Base-by-base conservation (phyloP, 2,113 vertebrate genomes). In the Chloebia gouldiae region DNA sequence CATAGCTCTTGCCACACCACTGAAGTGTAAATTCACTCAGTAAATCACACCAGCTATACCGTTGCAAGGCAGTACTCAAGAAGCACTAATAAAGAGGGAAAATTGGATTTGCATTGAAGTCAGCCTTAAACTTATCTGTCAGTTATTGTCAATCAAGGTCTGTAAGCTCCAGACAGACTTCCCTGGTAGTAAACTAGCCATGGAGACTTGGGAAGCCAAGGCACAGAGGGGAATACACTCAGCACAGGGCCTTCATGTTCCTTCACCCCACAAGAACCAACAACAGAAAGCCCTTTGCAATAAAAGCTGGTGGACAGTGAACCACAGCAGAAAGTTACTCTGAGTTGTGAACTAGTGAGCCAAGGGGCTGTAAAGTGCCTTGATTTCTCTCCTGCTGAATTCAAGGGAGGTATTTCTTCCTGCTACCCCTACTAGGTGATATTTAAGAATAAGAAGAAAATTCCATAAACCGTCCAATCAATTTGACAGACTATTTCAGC, bases 11-110 rank as follows among this genome's bases (percentile, higher is more conserved):
- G 72, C 82, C 85, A 92, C 85, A 86, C 33, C 88, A 88, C 60
- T 86, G 88, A 94, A 96, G 94, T 93, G 92, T 90, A 88, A 96
- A 94, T 88, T 84, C 86, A 75, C 85, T 94, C 86, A 93, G 90
- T 68, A 96, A 94, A 94, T 93, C 94, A 86, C 40, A 68, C 23
- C 0, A 0, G 60, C 88, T 81, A 70, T 90, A 86, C 40, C 1
- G 11, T 44, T 90, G 83, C 95, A 96, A 88, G 90, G 89, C 59
- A 85, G 83, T 94, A 92, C 83, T 92, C 76, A 90, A 66, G 88
- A 93, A 79, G 69, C 93, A 65, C 90, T 96, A 96, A 97, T 94
- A 88, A 93, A 92, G 64, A 53, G 35, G 65, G 31, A 81, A 96
- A 92, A 93, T 78, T 93, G 93, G 61, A 93, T 96, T 93, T 94